Evolutionary conservation across 2,797 vertebrate genomes (phyloP).

Genomic region (Valencia hispanica): DNA sequence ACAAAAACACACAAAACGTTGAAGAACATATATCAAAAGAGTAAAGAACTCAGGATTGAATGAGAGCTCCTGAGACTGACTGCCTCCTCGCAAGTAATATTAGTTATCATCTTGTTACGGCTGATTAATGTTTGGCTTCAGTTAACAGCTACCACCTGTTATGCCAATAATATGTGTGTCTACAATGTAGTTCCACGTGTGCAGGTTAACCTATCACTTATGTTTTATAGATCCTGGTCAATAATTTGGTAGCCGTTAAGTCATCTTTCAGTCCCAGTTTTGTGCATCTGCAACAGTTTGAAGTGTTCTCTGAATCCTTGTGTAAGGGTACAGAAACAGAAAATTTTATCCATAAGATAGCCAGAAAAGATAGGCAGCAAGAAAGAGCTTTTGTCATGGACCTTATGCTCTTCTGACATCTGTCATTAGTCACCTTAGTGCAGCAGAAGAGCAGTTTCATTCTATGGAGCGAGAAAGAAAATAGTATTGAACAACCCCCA

Average conservation of each 20-base stretch:
- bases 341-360: constrained; percentile 76
- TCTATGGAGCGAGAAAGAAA: constrained; percentile 85
- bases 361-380: constrained; percentile 70
- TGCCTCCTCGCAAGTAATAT: no score
- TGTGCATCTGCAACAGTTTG: background rate
- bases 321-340: constrained; percentile 64
- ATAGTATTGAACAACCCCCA: constrained; percentile 95
- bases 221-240: background rate
- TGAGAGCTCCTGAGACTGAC: no score
- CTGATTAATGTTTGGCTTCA: background rate
- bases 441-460: constrained; percentile 76
- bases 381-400: constrained; percentile 74
- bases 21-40: no score
- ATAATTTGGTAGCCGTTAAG: background rate
- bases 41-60: no score
- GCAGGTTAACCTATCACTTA: background rate
- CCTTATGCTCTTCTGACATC: constrained; percentile 78
- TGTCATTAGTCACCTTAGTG: constrained; percentile 80
- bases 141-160: background rate
- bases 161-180: background rate
- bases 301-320: constrained; percentile 65
- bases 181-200: background rate
- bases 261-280: background rate
- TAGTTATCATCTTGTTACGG: background rate
- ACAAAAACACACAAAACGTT: no score